phyloP scores from a whole-genome alignment of 1,140 invertebrate genomes.

The Drosophila ercepeae region DNA sequence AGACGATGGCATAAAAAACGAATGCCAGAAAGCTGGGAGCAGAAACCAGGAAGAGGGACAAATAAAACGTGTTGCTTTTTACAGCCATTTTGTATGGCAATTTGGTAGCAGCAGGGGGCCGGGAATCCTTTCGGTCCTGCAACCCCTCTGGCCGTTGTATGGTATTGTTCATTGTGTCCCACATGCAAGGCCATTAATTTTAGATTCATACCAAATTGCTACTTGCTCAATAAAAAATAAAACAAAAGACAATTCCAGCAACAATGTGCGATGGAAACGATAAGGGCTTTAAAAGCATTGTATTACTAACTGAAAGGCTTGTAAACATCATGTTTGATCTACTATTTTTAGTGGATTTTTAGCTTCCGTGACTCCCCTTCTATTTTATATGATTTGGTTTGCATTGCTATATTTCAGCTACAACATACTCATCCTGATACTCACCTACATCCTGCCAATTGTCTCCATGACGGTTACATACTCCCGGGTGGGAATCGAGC shows the following conservation, averaged over 20 bases:
- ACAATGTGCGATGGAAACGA: constrained; percentile 40
- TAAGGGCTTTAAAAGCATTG: constrained; percentile 44
- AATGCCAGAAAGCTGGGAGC: constrained; percentile 4
- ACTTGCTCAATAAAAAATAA: constrained; percentile 52
- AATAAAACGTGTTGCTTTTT: constrained; percentile 53
- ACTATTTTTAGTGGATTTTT: no score
- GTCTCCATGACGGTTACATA: constrained; percentile 96
- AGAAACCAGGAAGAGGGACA: constrained; percentile 20
- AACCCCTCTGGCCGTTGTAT: constrained; percentile 3
- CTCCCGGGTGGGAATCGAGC: constrained; percentile 93
- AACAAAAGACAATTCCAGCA: constrained; percentile 26
- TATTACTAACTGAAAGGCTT: constrained; percentile 37
- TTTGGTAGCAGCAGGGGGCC: constrained; percentile 34
- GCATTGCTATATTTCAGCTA: constrained; percentile 87
- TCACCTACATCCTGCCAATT: constrained; percentile 98
- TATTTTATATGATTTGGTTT: not conserved
- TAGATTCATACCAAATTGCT: constrained; percentile 56
- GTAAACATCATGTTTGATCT: constrained; percentile 40
- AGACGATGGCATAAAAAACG: constrained; percentile 25
- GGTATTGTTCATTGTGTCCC: constrained; percentile 42
- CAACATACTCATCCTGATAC: constrained; percentile 93
- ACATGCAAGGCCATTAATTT: constrained; percentile 73
- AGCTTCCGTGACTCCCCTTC: not conserved
- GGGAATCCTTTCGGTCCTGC: constrained; percentile 8
- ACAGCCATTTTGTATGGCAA: constrained; percentile 64